Conservation (phyloP, 2,113 vertebrate species). For the Hyaena hyaena region DNA sequence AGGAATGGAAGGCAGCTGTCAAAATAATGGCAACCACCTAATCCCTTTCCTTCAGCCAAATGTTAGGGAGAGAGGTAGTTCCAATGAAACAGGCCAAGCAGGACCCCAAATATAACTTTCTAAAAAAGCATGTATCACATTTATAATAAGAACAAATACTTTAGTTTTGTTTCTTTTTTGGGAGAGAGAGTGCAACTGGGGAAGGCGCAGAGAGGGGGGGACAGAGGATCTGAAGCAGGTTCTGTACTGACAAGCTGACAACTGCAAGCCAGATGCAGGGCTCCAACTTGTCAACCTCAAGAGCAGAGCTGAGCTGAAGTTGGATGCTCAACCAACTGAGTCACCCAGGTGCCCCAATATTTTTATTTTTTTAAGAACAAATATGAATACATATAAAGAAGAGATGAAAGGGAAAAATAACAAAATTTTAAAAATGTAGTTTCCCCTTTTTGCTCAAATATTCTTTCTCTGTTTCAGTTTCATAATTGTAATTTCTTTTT, state of each 20-base stretch:
- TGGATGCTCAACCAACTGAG: no score
- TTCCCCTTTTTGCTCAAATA: not conserved
- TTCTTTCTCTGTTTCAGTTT: slow-evolving; percentile 30
- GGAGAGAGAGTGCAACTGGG: no score
- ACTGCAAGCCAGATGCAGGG: no score
- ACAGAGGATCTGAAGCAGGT: no score
- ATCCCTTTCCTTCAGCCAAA: not conserved
- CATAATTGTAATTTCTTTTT: not conserved
- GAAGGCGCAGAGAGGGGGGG: no score
- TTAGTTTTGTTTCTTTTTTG: not conserved
- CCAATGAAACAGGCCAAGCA: not conserved
- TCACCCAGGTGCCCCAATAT: no score
- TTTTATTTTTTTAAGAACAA: not conserved
- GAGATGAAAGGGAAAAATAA: not conserved
- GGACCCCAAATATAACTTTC: not conserved
- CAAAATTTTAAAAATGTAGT: not conserved
- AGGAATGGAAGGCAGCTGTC: not conserved
- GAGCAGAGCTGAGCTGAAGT: no score
- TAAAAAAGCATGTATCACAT: not conserved
- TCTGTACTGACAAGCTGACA: no score
- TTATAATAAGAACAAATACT: not conserved
- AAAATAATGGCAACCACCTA: not conserved
- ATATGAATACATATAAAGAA: not conserved
- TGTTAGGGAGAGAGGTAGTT: not conserved
- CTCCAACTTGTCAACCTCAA: no score